These are phyloP conservation scores for Sebastes kiyomatsui DNA, from an alignment of 2,797 vertebrate species.

Conservation along the genomic window DNA sequence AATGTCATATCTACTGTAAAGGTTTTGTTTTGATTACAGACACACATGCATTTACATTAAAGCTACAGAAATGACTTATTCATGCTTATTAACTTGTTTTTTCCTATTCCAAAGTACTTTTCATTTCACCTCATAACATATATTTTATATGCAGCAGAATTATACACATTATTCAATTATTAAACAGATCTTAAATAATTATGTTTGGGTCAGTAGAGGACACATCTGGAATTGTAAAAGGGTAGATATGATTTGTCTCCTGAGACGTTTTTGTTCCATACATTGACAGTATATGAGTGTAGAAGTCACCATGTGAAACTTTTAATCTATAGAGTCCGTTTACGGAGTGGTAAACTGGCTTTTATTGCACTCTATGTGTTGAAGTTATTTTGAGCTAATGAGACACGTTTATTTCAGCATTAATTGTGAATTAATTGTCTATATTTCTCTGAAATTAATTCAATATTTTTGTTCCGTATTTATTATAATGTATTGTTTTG, in stretches of 20 bases:
- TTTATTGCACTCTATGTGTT: background rate
- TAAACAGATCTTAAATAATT: constrained; percentile 17
- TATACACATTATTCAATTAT: constrained; percentile 17
- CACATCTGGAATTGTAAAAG: background rate
- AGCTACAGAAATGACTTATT: constrained; percentile 12
- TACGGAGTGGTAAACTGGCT: background rate
- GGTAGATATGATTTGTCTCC: background rate
- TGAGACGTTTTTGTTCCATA: background rate
- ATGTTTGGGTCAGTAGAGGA: constrained; percentile 8
- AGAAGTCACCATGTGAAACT: background rate
- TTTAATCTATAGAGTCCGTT: background rate
- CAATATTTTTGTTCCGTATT: background rate
- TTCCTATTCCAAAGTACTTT: constrained; percentile 11
- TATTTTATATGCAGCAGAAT: constrained; percentile 8
- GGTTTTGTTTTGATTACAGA: constrained; percentile 23
- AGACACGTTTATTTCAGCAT: constrained; percentile 8
- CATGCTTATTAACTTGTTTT: constrained; percentile 8
- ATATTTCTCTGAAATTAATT: constrained; percentile 16
- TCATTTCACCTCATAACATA: constrained; percentile 10
- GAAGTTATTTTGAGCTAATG: background rate
- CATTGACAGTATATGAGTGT: background rate
- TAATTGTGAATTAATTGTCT: constrained; percentile 15
- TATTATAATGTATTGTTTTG: constrained; percentile 27
- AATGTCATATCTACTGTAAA: constrained; percentile 9
- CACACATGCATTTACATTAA: constrained; percentile 1